Percentiles rank a stretch among this genome's conserved stretches.
These are phyloP conservation scores for Chrysocyon brachyurus DNA, from an alignment of 2,797 vertebrate genomes.

Conservation along the genomic window DNA sequence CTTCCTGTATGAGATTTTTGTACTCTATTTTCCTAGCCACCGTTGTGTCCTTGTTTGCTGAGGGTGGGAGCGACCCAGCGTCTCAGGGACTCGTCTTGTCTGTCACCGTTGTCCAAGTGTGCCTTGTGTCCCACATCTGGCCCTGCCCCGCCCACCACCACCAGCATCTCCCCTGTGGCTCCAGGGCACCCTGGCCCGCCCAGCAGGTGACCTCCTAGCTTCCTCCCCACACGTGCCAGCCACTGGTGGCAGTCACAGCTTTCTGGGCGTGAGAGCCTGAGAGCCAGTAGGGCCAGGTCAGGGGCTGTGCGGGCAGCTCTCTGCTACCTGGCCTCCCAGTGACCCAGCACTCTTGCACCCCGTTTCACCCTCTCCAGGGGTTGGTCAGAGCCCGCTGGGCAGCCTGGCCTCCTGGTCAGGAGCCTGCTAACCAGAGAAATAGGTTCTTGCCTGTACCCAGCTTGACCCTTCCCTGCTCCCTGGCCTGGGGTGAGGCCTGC, in stretches of 20 bases:
- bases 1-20: constrained; percentile 96
- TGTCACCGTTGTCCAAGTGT: constrained; percentile 94
- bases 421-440: constrained; percentile 86
- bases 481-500: constrained; percentile 76
- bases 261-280: not conserved
- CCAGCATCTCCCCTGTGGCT: constrained; percentile 92
- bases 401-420: not conserved
- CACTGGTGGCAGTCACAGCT: not conserved
- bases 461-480: constrained; percentile 69
- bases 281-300: not conserved
- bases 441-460: constrained; percentile 78
- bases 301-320: not conserved
- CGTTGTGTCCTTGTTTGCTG: constrained; percentile 92
- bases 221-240: not conserved
- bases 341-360: too few species aligned
- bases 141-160: constrained; percentile 90
- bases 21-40: constrained; percentile 99
- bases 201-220: constrained; percentile 77
- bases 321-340: not conserved
- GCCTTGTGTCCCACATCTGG: constrained; percentile 93
- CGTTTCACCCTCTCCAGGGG: constrained; percentile 82
- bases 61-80: constrained; percentile 89
- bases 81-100: constrained; percentile 91
- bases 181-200: constrained; percentile 86
- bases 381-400: constrained; percentile 89